These are phyloP conservation scores for Drosophila sordidula DNA, from an alignment of 2,888 invertebrate species.

Conservation along the genomic window DNA sequence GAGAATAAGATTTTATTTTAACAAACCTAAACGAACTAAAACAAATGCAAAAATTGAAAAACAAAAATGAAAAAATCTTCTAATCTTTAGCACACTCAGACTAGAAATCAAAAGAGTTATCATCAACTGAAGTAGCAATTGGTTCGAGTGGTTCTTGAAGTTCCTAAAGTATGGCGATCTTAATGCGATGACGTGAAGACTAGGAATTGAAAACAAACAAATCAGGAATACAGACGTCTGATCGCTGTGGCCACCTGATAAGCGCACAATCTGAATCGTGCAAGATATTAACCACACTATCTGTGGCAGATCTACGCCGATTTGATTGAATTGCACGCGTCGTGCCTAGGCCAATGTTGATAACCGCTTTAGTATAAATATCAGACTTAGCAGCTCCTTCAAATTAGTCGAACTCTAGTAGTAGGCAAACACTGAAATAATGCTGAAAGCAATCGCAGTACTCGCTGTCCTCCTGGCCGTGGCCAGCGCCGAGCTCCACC, in stretches of 20 bases:
- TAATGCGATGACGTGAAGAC: not conserved
- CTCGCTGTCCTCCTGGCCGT: constrained; percentile 62
- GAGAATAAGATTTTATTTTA: too few species aligned
- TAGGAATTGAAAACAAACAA: not conserved
- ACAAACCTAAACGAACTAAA: too few species aligned
- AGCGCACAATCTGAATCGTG: constrained; percentile 5
- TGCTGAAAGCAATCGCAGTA: constrained; percentile 51
- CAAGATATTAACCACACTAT: constrained; percentile 35
- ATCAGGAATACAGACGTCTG: constrained; percentile 3
- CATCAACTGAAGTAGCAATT: not conserved
- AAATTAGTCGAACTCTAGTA: constrained; percentile 61
- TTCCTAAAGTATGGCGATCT: not conserved
- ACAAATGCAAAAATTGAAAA: too few species aligned
- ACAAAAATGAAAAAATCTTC: too few species aligned
- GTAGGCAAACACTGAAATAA: constrained; percentile 48
- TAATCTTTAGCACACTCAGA: not conserved
- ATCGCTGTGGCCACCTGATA: constrained; percentile 10
- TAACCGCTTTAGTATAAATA: constrained; percentile 43
- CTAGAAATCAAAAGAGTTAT: not conserved
- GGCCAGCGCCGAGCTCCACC: constrained; percentile 62
- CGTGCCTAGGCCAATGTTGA: constrained; percentile 18
- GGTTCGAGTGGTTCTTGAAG: constrained; percentile 1
- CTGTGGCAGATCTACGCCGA: constrained; percentile 30
- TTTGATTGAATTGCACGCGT: constrained; percentile 38
- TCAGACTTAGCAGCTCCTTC: not conserved